Percentiles rank a stretch among this genome's conserved stretches.
phyloP scores from a whole-genome alignment of 2,797 vertebrate genomes.

The Peromyscus aztecus region DNA sequence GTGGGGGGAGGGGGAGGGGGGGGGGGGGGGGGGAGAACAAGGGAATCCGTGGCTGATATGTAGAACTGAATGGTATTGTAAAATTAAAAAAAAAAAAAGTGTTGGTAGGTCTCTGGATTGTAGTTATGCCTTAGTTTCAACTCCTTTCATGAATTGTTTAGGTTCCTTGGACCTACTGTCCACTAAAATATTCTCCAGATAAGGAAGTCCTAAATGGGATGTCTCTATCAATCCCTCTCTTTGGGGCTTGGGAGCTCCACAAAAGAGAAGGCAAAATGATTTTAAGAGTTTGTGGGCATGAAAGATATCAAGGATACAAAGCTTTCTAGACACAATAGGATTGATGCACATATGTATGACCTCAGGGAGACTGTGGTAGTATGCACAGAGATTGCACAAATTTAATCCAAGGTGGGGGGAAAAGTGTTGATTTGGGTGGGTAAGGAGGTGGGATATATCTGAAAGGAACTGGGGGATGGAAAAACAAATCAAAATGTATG shows the following conservation, averaged over 20 bases:
- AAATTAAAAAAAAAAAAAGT: too few relatives aligned
- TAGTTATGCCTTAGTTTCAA: constrained; percentile 8
- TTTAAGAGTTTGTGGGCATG: not conserved
- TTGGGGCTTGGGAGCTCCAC: not conserved
- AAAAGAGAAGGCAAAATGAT: not conserved
- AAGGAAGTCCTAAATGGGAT: not conserved
- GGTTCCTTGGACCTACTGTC: not conserved
- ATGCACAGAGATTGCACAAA: too few relatives aligned
- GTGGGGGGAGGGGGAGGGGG: too few relatives aligned
- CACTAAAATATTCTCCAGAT: not conserved
- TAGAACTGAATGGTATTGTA: too few relatives aligned
- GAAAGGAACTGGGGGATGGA: not conserved
- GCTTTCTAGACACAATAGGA: not conserved
- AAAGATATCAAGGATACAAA: not conserved
- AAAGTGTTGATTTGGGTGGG: not conserved
- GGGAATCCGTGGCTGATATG: too few relatives aligned
- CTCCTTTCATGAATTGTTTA: not conserved
- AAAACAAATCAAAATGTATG: not conserved
- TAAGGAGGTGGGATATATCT: not conserved
- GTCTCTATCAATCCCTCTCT: not conserved
- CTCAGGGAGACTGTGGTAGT: not conserved
- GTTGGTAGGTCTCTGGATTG: not conserved
- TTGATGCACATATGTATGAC: not conserved
- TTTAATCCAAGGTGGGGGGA: not conserved
- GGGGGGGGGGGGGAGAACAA: too few relatives aligned